These are phyloP conservation scores for Psilopogon haemacephalus DNA, from an alignment of 2,113 vertebrate species.

Conservation along the genomic window DNA sequence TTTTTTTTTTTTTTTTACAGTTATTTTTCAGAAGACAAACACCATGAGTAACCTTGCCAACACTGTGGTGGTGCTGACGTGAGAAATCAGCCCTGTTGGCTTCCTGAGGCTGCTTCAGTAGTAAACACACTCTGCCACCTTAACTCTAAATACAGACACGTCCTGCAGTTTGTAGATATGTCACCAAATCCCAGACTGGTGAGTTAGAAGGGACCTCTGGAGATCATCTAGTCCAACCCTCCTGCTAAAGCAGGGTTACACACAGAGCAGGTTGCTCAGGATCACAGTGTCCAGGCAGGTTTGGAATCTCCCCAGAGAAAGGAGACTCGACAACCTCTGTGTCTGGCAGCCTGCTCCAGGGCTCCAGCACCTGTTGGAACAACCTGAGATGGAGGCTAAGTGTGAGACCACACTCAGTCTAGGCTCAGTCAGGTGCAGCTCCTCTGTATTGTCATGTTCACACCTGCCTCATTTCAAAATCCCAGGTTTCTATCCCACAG, in stretches of 20 bases:
- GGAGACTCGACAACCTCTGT: no score
- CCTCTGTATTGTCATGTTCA: neutral
- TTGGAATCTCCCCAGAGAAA: no score
- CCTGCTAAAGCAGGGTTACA: no score
- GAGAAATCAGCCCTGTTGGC: neutral
- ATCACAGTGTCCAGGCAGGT: no score
- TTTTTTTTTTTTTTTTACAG: neutral
- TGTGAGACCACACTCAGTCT: neutral
- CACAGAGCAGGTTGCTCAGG: no score
- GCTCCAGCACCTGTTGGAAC: neutral
- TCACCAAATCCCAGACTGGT: no score
- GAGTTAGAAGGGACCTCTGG: no score
- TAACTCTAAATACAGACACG: neutral
- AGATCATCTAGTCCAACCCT: no score
- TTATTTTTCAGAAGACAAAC: slow-evolving; percentile 6
- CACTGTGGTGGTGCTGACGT: neutral
- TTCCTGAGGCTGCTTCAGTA: neutral
- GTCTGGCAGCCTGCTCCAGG: no score
- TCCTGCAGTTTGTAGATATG: fast-evolving
- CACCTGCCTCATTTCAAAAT: neutral
- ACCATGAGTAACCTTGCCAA: neutral
- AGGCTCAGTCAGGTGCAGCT: neutral
- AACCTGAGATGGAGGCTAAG: neutral
- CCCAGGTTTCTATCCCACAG: neutral
- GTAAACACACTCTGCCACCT: neutral